Evolutionary conservation across 2,888 invertebrate genomes (phyloP).

Genomic region (Hirtodrosophila alboralis): DNA sequence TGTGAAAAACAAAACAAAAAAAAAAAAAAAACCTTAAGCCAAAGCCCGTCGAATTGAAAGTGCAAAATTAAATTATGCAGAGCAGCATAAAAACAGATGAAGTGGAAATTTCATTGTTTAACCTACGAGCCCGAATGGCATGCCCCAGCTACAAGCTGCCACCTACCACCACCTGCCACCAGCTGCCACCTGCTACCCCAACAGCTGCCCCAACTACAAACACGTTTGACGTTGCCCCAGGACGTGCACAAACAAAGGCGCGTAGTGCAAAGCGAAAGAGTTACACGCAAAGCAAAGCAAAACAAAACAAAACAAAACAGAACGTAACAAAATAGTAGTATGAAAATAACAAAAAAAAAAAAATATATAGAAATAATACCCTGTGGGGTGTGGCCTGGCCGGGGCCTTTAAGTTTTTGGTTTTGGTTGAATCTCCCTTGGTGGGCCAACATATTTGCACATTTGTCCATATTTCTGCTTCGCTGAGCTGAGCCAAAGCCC

Average conservation of each 20-base stretch:
- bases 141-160: background rate
- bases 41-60: slow-evolving; percentile 56
- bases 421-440: no score
- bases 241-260: slow-evolving; percentile 64
- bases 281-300: slow-evolving; percentile 28
- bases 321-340: slow-evolving; percentile 2
- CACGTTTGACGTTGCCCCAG: slow-evolving; percentile 39
- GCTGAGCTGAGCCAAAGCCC: slow-evolving; percentile 42
- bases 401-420: no score
- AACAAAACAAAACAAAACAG: slow-evolving; percentile 19
- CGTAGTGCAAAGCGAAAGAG: slow-evolving; percentile 38
- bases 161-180: background rate
- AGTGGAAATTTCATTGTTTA: slow-evolving; percentile 79
- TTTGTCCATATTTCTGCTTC: slow-evolving; percentile 75
- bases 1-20: slow-evolving; percentile 16
- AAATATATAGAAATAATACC: no score
- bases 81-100: slow-evolving; percentile 78
- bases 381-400: slow-evolving; percentile 10
- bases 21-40: slow-evolving; percentile 33
- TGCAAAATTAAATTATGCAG: slow-evolving; percentile 78
- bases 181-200: no score
- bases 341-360: slow-evolving; percentile 3
- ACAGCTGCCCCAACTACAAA: slow-evolving; percentile 12
- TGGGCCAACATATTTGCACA: slow-evolving; percentile 70
- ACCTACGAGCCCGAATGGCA: slow-evolving; percentile 53